Evolutionary conservation across 2,797 vertebrate species (phyloP).

Genomic region (Lutjanus argentimaculatus): DNA sequence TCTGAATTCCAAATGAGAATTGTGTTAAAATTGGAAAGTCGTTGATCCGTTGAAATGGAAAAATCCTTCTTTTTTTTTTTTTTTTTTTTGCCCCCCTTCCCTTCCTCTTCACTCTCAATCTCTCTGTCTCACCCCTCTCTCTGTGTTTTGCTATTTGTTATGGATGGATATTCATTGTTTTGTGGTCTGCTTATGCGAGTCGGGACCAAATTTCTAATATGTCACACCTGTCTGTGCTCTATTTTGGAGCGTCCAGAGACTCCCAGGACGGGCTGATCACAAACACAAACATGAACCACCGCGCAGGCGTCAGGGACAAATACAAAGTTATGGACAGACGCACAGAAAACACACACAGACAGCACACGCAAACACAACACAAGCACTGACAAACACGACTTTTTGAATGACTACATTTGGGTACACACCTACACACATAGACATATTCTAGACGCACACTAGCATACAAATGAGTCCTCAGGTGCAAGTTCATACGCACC

Average conservation of each 20-base stretch:
- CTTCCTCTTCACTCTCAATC: conserved; percentile 18
- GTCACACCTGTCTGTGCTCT: conserved; percentile 59
- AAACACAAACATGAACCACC: conserved; percentile 23
- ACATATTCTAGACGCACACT: neutral
- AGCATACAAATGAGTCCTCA: conserved; percentile 12
- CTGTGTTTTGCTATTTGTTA: conserved; percentile 29
- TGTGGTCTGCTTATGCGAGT: conserved; percentile 33
- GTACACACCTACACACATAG: neutral
- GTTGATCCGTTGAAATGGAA: conserved; percentile 72
- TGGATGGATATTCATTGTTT: conserved; percentile 55
- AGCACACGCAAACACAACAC: neutral
- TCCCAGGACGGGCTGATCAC: conserved; percentile 16
- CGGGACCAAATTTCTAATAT: conserved; percentile 52
- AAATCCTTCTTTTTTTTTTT: conserved; percentile 1
- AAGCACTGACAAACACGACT: neutral
- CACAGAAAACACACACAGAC: neutral
- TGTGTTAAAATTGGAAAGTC: conserved; percentile 75
- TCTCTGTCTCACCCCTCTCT: neutral
- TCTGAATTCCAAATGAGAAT: conserved; percentile 78
- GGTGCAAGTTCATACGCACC: conserved; percentile 16
- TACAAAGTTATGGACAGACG: neutral
- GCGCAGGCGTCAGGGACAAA: neutral
- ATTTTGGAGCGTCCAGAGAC: conserved; percentile 29
- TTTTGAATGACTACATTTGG: neutral
- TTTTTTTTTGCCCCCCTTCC: neutral